These are phyloP conservation scores for Anas acuta DNA, from an alignment of 2,797 vertebrate genomes.

Conservation along the genomic window DNA sequence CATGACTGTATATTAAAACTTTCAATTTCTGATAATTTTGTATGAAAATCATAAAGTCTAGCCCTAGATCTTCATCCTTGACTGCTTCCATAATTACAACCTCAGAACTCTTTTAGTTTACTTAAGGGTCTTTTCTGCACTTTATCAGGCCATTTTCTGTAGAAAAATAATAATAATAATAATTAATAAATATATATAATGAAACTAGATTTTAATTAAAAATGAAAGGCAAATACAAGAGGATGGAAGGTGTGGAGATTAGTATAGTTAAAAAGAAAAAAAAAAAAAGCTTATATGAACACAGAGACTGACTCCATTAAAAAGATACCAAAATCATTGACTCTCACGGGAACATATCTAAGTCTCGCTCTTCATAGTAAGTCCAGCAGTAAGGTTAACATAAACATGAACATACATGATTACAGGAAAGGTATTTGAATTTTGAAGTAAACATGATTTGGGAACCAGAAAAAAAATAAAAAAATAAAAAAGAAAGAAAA, in stretches of 20 bases:
- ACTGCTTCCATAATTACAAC: background rate
- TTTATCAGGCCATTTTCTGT: background rate
- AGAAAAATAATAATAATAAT: background rate
- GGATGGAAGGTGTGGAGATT: background rate
- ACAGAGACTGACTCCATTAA: background rate
- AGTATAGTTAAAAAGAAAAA: background rate
- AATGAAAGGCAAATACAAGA: background rate
- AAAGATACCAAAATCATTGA: background rate
- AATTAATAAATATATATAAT: background rate
- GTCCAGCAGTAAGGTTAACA: background rate
- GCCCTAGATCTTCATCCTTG: background rate
- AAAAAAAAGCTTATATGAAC: background rate
- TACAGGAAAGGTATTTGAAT: background rate
- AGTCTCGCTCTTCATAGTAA: background rate
- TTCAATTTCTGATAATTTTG: background rate
- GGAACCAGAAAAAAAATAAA: background rate
- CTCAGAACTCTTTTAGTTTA: background rate
- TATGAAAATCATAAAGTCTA: background rate
- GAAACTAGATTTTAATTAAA: background rate
- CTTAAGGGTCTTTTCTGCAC: background rate
- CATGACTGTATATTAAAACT: background rate
- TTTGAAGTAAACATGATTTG: background rate
- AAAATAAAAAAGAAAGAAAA: background rate
- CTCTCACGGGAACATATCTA: rapidly evolving
- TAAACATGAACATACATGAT: background rate